Evolutionary conservation across 2,797 vertebrate genomes (phyloP).

Genomic region (Xerus rutilus): DNA sequence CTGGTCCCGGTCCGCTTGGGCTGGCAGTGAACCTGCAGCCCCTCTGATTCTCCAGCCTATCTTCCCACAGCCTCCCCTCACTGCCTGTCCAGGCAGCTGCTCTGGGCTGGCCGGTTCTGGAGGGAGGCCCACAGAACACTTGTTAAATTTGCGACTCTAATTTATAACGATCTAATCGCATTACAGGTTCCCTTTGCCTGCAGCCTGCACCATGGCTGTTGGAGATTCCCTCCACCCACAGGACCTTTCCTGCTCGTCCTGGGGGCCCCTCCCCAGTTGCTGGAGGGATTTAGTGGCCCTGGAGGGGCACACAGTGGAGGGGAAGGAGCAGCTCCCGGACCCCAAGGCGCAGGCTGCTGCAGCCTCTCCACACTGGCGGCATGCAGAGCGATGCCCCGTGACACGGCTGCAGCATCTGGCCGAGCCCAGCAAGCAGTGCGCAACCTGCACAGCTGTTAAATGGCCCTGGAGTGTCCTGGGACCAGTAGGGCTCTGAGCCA

Average conservation of each 20-base stretch:
- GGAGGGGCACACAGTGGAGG: rapidly evolving
- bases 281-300: background rate
- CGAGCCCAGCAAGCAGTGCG: rapidly evolving
- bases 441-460: rapidly evolving
- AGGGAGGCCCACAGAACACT: conserved; percentile 58
- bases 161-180: conserved; percentile 83
- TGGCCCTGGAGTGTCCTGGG: background rate
- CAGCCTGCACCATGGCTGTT: background rate
- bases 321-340: background rate
- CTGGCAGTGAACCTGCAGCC: background rate
- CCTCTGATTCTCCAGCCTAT: rapidly evolving
- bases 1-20: background rate
- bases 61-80: background rate
- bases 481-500: background rate
- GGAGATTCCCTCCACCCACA: background rate
- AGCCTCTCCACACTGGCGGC: background rate
- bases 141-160: conserved; percentile 80
- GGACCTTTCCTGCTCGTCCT: background rate
- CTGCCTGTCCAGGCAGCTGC: background rate
- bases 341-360: rapidly evolving
- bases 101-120: background rate
- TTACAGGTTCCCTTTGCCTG: conserved; percentile 76
- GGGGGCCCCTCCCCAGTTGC: background rate
- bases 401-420: background rate
- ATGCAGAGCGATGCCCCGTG: rapidly evolving